phyloP scores from a whole-genome alignment of 2,888 invertebrate species.

The Rosalia funebris region DNA sequence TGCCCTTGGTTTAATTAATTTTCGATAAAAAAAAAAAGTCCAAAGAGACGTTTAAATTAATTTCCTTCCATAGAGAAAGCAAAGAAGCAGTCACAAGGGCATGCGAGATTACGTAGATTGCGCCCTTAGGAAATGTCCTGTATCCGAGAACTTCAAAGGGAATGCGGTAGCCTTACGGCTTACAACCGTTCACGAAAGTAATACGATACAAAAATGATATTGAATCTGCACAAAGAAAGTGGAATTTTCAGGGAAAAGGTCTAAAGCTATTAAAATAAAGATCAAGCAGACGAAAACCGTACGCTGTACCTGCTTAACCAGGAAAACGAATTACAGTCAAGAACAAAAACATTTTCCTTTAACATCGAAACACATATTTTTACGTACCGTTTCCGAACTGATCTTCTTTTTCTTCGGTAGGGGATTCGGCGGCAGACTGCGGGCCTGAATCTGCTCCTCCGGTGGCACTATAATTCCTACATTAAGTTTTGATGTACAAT shows the following conservation, averaged over 20 bases:
- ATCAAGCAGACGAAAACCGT: too few species aligned
- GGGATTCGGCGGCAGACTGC: conserved; percentile 81
- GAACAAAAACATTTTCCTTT: too few species aligned
- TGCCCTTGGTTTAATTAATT: neutral
- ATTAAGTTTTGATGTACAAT: conserved; percentile 50
- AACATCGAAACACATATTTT: too few species aligned
- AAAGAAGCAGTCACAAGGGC: conserved; percentile 41
- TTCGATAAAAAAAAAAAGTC: neutral
- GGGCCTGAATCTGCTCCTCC: conserved; percentile 91
- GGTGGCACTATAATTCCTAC: conserved; percentile 75
- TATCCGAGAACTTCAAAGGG: neutral
- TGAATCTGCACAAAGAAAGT: too few species aligned
- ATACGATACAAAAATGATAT: too few species aligned
- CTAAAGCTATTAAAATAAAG: too few species aligned
- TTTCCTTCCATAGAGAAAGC: neutral
- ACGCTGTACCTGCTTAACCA: too few species aligned
- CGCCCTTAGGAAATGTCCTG: neutral
- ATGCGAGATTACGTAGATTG: conserved; percentile 27
- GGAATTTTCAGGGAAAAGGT: too few species aligned
- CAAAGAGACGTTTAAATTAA: neutral
- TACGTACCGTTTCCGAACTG: conserved; percentile 79
- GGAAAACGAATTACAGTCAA: too few species aligned
- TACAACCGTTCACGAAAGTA: too few species aligned
- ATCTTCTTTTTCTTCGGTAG: conserved; percentile 82
- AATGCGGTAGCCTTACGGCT: neutral